phyloP scores from a whole-genome alignment of 1,140 invertebrate species.

The Conopomorpha cramerella region DNA sequence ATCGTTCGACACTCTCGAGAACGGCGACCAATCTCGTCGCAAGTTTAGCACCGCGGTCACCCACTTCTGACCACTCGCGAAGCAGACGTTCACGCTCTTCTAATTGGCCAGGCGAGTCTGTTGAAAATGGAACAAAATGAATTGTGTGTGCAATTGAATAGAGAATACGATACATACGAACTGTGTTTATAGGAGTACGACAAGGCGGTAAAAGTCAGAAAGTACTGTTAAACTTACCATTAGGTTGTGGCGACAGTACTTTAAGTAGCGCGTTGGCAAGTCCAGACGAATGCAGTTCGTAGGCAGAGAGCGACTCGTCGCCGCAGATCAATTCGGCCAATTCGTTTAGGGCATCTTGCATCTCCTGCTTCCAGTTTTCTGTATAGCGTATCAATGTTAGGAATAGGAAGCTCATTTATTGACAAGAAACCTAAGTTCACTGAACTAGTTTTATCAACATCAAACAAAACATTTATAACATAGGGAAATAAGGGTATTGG shows the following conservation, averaged over 20 bases:
- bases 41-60: conserved; percentile 48
- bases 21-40: conserved; percentile 91
- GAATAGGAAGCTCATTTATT: too few relatives aligned
- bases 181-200: too few relatives aligned
- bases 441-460: too few relatives aligned
- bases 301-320: conserved; percentile 92
- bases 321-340: conserved; percentile 77
- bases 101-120: conserved; percentile 63
- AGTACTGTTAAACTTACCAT: conserved; percentile 29
- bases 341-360: conserved; percentile 76
- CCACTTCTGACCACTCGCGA: conserved; percentile 22
- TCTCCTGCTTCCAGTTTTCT: conserved; percentile 69
- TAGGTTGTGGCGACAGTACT: conserved; percentile 69
- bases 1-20: conserved; percentile 93
- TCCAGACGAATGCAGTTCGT: conserved; percentile 94
- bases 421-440: too few relatives aligned
- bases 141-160: too few relatives aligned
- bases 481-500: too few relatives aligned
- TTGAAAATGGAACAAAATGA: conserved; percentile 20
- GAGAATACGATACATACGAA: too few relatives aligned
- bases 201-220: too few relatives aligned
- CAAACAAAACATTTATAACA: too few relatives aligned
- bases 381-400: too few relatives aligned
- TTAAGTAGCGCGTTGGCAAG: conserved; percentile 89
- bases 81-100: conserved; percentile 25